Conservation (phyloP, 2,797 vertebrate species). For the Cichlasoma orientale region DNA sequence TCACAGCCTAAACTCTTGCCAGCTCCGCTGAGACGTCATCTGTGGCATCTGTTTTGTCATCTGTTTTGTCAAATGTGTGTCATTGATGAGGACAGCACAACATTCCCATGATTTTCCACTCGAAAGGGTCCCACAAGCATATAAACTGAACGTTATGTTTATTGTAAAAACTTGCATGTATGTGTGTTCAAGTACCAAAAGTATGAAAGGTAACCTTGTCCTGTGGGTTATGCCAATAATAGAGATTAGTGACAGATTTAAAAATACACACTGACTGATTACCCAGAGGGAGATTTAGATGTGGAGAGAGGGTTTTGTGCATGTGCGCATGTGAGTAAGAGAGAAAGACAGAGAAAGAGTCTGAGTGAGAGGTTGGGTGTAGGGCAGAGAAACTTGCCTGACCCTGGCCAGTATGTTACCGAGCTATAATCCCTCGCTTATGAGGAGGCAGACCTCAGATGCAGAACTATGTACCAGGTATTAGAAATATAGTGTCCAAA, state of each 20-base stretch:
- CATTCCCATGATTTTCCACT: not conserved
- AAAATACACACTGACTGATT: constrained; percentile 68
- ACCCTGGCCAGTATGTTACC: constrained; percentile 42
- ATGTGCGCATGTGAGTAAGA: constrained; percentile 15
- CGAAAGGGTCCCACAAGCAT: constrained; percentile 1
- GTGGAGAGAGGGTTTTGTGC: constrained; percentile 23
- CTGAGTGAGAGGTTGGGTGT: constrained; percentile 22
- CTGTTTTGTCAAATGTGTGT: constrained; percentile 16
- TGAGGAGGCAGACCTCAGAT: constrained; percentile 29
- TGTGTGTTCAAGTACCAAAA: not conserved
- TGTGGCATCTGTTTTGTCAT: constrained; percentile 42
- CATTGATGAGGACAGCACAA: not conserved
- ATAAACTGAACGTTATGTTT: not conserved
- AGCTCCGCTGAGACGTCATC: constrained; percentile 8
- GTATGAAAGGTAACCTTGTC: constrained; percentile 55
- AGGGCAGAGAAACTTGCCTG: constrained; percentile 40
- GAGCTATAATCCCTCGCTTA: constrained; percentile 51
- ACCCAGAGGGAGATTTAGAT: constrained; percentile 65
- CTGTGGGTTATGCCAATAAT: constrained; percentile 66
- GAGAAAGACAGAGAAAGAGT: not conserved
- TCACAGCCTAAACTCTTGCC: constrained; percentile 8
- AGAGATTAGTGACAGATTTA: constrained; percentile 70
- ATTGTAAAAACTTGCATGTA: not conserved
- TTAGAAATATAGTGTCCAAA: constrained; percentile 40
- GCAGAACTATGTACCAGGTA: constrained; percentile 32